Conservation (phyloP, 2,113 vertebrate genomes). For the Anser brachyrhynchus region DNA sequence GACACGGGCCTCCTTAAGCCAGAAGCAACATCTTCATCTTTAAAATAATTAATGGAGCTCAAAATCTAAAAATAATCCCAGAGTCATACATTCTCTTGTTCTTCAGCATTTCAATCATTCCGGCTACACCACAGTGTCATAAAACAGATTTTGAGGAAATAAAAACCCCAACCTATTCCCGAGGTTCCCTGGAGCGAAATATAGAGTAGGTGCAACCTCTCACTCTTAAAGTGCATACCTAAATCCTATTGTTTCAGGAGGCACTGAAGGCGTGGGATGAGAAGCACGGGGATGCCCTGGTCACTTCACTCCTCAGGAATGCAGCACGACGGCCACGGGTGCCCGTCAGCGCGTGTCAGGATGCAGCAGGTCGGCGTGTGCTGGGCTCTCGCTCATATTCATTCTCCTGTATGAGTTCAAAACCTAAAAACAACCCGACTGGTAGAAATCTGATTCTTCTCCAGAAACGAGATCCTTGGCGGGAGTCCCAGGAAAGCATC, state of each 20-base stretch:
- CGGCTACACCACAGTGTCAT: constrained; percentile 3
- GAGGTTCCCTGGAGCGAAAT: neutral
- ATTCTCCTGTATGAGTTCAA: neutral
- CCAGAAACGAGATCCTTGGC: neutral
- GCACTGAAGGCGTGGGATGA: neutral
- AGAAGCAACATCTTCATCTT: constrained; percentile 3
- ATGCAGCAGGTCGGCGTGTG: neutral
- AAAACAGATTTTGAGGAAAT: neutral
- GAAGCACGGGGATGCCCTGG: neutral
- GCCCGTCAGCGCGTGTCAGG: accelerated
- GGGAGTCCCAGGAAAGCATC: neutral
- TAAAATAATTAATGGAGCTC: neutral
- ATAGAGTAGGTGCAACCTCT: neutral
- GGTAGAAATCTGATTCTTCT: neutral
- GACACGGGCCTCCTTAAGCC: constrained; percentile 25
- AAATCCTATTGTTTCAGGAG: neutral
- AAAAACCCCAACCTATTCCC: neutral
- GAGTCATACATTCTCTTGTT: constrained; percentile 13
- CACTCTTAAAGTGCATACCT: neutral
- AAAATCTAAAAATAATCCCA: constrained; percentile 33
- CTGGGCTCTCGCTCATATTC: neutral
- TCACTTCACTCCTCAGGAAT: neutral
- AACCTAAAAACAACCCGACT: neutral
- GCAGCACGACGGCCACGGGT: neutral
- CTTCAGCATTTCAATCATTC: constrained; percentile 29